Percentiles rank a stretch among this genome's conserved stretches.
Evolutionary conservation across 2,797 vertebrate species (phyloP).

Genomic region (Champsocephalus esox): DNA sequence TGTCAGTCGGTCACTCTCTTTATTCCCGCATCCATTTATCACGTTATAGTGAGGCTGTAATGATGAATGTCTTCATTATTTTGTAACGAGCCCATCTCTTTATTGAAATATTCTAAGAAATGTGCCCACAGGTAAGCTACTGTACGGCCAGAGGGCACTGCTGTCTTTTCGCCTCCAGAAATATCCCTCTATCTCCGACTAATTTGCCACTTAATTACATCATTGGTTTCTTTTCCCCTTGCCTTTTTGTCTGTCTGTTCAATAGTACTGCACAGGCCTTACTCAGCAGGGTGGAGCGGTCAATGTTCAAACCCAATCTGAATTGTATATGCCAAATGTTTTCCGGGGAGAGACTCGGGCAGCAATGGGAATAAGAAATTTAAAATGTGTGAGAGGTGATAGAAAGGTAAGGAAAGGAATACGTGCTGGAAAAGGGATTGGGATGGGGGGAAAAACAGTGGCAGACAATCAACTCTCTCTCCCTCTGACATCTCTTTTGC

Average conservation of each 20-base stretch:
- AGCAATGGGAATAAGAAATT: slow-evolving; percentile 1
- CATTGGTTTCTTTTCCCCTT: slow-evolving; percentile 1
- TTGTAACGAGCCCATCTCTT: slow-evolving; percentile 57
- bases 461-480: slow-evolving; percentile 32
- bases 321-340: slow-evolving; percentile 54
- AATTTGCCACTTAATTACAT: slow-evolving; percentile 50
- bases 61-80: slow-evolving; percentile 76
- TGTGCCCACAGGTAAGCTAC: slow-evolving; percentile 36
- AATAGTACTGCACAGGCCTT: slow-evolving; percentile 25
- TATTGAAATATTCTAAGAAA: slow-evolving; percentile 32
- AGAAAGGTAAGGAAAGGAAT: slow-evolving; percentile 22
- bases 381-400: neutral
- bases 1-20: slow-evolving; percentile 68
- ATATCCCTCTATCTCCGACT: neutral
- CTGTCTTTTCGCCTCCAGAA: slow-evolving; percentile 20
- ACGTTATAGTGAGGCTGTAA: slow-evolving; percentile 53
- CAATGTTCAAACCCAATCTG: slow-evolving; percentile 31
- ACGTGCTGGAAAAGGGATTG: neutral
- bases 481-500: slow-evolving; percentile 23
- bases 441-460: neutral
- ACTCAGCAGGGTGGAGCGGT: slow-evolving; percentile 32
- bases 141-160: slow-evolving; percentile 10
- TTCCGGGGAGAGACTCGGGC: slow-evolving; percentile 23
- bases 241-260: slow-evolving; percentile 29
- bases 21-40: slow-evolving; percentile 55